Conservation (phyloP, 2,113 vertebrate genomes). For the Gulo gulo region DNA sequence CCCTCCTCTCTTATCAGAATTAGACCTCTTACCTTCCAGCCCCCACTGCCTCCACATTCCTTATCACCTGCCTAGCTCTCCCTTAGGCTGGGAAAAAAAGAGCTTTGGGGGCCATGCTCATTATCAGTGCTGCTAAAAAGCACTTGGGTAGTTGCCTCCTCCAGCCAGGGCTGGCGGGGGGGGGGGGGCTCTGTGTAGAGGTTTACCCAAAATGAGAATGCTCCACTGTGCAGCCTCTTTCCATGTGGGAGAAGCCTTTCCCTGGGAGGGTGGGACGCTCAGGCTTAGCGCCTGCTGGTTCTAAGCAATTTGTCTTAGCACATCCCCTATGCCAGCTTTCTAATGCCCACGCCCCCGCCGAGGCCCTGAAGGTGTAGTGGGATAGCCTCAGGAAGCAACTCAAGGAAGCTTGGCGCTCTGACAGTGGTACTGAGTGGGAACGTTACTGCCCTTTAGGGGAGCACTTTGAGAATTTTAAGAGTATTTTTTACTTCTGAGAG, state of each 20-base stretch:
- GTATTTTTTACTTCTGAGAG: neutral
- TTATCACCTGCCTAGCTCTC: neutral
- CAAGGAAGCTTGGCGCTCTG: neutral
- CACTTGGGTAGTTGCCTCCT: neutral
- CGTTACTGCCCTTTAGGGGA: neutral
- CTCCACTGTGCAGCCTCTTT: neutral
- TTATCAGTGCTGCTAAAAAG: neutral
- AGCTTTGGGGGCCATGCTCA: neutral
- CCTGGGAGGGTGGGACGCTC: neutral
- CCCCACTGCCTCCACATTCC: neutral
- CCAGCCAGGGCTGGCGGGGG: too few species aligned
- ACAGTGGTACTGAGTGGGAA: neutral
- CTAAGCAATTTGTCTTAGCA: neutral
- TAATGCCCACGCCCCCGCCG: accelerated
- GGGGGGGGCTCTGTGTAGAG: too few species aligned
- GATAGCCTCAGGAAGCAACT: neutral
- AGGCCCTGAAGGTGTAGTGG: neutral
- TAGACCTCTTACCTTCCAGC: neutral
- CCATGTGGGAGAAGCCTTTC: neutral
- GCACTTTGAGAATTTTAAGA: neutral
- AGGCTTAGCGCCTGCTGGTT: neutral
- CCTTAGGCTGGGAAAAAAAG: neutral
- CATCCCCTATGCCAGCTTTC: neutral
- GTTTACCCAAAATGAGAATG: neutral
- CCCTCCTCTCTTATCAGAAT: neutral